Evolutionary conservation across 2,113 vertebrate species (phyloP).

Genomic region (Trematomus loennbergii): DNA sequence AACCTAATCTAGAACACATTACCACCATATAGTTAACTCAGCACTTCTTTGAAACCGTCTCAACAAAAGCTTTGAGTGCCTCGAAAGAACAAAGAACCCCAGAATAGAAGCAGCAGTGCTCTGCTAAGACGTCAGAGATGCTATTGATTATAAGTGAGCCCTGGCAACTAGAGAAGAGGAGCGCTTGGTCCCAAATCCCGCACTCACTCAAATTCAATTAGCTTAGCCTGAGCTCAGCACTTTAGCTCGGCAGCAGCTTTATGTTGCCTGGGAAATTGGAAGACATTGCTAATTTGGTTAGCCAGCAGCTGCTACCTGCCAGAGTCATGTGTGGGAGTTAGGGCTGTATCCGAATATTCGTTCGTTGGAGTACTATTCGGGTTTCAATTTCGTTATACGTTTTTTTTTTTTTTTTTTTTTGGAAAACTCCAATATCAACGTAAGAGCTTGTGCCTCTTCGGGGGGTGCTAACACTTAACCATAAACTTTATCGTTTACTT

Average conservation of each 20-base stretch:
- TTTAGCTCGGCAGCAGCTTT: constrained; percentile 44
- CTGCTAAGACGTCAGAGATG: constrained; percentile 42
- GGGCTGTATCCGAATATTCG: too few relatives aligned
- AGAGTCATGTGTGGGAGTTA: not conserved
- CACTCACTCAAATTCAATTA: constrained; percentile 65
- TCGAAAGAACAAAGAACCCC: constrained; percentile 23
- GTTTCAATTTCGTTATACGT: too few relatives aligned
- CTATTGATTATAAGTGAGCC: constrained; percentile 66
- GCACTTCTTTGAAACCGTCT: not conserved
- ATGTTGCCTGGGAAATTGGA: constrained; percentile 56
- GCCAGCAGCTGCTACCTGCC: constrained; percentile 36
- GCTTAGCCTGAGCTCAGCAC: constrained; percentile 61
- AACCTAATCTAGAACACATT: not conserved
- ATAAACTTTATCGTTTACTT: too few relatives aligned
- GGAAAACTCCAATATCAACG: too few relatives aligned
- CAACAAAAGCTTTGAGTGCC: constrained; percentile 5
- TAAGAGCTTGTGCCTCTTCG: too few relatives aligned
- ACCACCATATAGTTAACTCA: not conserved
- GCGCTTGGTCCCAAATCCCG: constrained; percentile 47
- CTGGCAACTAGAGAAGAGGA: constrained; percentile 36
- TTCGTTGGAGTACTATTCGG: too few relatives aligned
- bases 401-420: too few relatives aligned
- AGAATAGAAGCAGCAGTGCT: constrained; percentile 49
- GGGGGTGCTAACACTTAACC: too few relatives aligned
- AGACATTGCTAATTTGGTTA: constrained; percentile 56